phyloP scores from a whole-genome alignment of 2,888 invertebrate species.

The Pycnomerus fuliginosus region DNA sequence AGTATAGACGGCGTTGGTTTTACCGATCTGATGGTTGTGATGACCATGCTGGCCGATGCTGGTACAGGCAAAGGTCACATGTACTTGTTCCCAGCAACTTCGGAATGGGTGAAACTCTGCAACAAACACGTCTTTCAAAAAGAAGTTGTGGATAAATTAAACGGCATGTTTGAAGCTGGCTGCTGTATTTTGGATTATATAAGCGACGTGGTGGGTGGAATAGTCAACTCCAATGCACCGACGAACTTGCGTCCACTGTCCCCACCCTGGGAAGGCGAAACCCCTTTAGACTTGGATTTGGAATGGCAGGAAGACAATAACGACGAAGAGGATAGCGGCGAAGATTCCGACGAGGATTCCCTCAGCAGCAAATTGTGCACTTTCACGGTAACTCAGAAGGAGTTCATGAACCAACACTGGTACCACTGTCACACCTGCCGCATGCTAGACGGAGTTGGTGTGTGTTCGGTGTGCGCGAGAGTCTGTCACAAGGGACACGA shows the following conservation, averaged over 20 bases:
- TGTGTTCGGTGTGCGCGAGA: constrained; percentile 95
- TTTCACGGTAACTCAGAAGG: constrained; percentile 88
- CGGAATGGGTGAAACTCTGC: constrained; percentile 78
- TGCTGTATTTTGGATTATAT: constrained; percentile 84
- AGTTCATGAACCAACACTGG: constrained; percentile 98
- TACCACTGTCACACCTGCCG: constrained; percentile 99
- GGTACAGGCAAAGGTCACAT: constrained; percentile 79
- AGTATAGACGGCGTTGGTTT: constrained; percentile 72
- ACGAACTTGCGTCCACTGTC: constrained; percentile 55
- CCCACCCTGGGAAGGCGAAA: constrained; percentile 80
- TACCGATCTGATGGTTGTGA: constrained; percentile 73
- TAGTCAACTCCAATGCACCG: constrained; percentile 30
- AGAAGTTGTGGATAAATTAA: constrained; percentile 59
- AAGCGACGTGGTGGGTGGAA: constrained; percentile 68
- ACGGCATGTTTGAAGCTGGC: constrained; percentile 69
- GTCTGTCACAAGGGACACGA: constrained; percentile 98
- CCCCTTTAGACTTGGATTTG: constrained; percentile 72
- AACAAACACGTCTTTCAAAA: constrained; percentile 60
- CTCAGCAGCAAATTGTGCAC: constrained; percentile 92
- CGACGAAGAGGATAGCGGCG: constrained; percentile 91
- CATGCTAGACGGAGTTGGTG: constrained; percentile 98
- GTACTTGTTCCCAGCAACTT: constrained; percentile 75
- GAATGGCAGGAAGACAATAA: constrained; percentile 86
- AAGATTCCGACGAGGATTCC: constrained; percentile 93
- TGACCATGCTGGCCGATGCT: constrained; percentile 84